Conservation (phyloP, 2,797 vertebrate species). For the Chromis chromis region DNA sequence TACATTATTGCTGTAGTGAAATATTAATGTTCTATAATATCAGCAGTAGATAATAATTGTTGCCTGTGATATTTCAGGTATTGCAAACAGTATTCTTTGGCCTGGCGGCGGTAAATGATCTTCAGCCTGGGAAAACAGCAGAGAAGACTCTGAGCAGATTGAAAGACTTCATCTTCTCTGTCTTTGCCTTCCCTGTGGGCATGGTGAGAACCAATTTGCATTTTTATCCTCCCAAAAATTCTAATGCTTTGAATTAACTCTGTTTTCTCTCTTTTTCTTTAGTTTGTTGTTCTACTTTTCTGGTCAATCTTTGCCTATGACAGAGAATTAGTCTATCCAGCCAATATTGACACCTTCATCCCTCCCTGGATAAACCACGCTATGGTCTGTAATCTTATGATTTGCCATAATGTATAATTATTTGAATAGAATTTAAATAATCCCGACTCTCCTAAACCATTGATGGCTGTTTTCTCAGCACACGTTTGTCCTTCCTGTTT, state of each 20-base stretch:
- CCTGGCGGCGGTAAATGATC: constrained; percentile 86
- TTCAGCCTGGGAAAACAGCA: constrained; percentile 72
- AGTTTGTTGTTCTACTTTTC: constrained; percentile 88
- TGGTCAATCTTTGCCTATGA: constrained; percentile 90
- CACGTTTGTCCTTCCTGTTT: constrained; percentile 85
- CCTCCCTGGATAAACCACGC: constrained; percentile 92
- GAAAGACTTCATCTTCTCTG: constrained; percentile 90
- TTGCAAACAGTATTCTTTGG: constrained; percentile 91
- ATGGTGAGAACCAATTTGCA: constrained; percentile 83
- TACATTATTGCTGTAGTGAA: not conserved
- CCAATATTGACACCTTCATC: constrained; percentile 85
- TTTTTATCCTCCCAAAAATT: not conserved
- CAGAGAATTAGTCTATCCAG: constrained; percentile 90
- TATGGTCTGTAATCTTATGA: constrained; percentile 82
- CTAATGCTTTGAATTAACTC: not conserved
- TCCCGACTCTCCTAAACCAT: not conserved
- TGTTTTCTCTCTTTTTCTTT: constrained; percentile 7
- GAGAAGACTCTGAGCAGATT: constrained; percentile 67
- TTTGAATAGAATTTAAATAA: not conserved
- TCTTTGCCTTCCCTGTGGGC: constrained; percentile 90
- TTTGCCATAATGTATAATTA: not conserved
- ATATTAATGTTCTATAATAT: not conserved
- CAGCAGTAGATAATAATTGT: not conserved
- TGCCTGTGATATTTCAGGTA: constrained; percentile 83
- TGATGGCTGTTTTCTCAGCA: constrained; percentile 81